Conservation (phyloP, 2,113 vertebrate species). For the Spea bombifrons region DNA sequence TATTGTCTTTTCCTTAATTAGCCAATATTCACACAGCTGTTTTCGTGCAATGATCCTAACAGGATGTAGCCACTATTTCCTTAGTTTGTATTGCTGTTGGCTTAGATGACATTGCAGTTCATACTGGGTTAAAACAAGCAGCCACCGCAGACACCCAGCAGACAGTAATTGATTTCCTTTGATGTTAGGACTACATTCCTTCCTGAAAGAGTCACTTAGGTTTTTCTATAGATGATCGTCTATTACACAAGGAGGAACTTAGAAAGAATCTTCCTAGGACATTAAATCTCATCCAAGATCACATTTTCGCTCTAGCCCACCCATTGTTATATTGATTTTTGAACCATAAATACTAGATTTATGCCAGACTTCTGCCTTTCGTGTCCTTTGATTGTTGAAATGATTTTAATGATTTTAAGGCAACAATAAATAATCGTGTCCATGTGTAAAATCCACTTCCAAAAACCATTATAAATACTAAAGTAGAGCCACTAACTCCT, state of each 20-base stretch:
- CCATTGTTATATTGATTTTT: conserved; percentile 20
- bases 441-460: no score
- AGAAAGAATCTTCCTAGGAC: conserved; percentile 14
- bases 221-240: conserved; percentile 31
- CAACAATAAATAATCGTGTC: no score
- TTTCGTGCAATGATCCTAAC: conserved; percentile 61
- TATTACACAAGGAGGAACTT: conserved; percentile 23
- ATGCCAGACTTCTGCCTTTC: neutral
- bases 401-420: no score
- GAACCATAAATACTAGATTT: neutral
- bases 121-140: conserved; percentile 57
- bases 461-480: no score
- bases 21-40: conserved; percentile 58
- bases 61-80: conserved; percentile 75
- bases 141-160: conserved; percentile 45
- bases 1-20: conserved; percentile 65
- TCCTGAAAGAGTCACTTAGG: conserved; percentile 44
- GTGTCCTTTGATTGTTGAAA: no score
- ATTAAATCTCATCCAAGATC: conserved; percentile 9
- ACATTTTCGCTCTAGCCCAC: conserved; percentile 3
- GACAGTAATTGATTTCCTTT: conserved; percentile 48
- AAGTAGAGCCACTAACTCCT: no score
- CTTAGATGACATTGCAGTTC: conserved; percentile 60
- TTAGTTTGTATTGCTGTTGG: conserved; percentile 70
- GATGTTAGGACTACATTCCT: conserved; percentile 42